Conservation (phyloP, 2,797 vertebrate species). For the Phrynocephalus forsythii region DNA sequence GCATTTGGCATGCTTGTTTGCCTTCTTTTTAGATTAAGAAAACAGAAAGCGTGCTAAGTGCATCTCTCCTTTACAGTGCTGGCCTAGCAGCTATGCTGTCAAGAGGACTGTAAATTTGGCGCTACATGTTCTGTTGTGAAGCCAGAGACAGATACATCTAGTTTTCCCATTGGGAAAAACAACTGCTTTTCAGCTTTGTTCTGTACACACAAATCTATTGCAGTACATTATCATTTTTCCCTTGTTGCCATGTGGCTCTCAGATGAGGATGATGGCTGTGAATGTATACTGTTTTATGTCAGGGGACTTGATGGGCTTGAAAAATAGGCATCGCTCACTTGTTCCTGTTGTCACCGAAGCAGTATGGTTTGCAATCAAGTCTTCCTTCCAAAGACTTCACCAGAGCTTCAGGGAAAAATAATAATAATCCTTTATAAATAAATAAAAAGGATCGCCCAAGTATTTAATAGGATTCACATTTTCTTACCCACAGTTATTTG, state of each 20-base stretch:
- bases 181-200: conserved; percentile 16
- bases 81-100: background rate
- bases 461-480: conserved; percentile 63
- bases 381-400: conserved; percentile 52
- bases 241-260: conserved; percentile 31
- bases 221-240: conserved; percentile 55
- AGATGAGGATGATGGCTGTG: conserved; percentile 44
- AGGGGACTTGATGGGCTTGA: conserved; percentile 35
- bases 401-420: conserved; percentile 52
- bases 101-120: background rate
- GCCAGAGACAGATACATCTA: background rate
- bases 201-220: conserved; percentile 1
- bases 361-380: conserved; percentile 40
- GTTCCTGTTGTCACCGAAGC: conserved; percentile 35
- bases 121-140: background rate
- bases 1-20: background rate
- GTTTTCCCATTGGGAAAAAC: conserved; percentile 11
- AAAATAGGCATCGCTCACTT: conserved; percentile 37
- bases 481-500: conserved; percentile 53
- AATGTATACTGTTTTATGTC: conserved; percentile 36
- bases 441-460: conserved; percentile 30
- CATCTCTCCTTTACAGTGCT: conserved; percentile 6
- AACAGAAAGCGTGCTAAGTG: background rate
- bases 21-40: conserved; percentile 27
- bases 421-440: conserved; percentile 34